These are phyloP conservation scores for Glyptemys insculpta DNA, from an alignment of 2,797 vertebrate species.

Conservation along the genomic window DNA sequence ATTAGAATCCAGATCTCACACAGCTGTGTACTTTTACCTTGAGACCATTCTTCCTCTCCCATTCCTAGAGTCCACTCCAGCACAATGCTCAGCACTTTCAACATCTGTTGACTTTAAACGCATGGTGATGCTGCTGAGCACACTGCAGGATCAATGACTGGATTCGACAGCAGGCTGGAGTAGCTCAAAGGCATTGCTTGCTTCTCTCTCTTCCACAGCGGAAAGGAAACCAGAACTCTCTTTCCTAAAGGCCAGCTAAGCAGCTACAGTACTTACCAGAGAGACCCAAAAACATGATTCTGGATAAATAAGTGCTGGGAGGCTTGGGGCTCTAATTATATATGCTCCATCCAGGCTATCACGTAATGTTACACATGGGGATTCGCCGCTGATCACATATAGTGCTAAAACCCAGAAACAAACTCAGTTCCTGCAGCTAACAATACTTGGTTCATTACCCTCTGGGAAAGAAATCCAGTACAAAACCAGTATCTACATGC, in stretches of 20 bases:
- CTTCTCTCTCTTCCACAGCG: background rate
- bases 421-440: constrained; percentile 17
- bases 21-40: background rate
- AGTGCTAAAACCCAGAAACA: background rate
- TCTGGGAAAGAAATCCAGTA: constrained; percentile 10
- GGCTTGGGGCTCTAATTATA: constrained; percentile 24
- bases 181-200: constrained; percentile 17
- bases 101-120: background rate
- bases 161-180: background rate
- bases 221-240: constrained; percentile 13
- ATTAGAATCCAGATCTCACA: background rate
- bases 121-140: background rate
- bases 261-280: constrained; percentile 33
- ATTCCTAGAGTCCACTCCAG: constrained; percentile 26
- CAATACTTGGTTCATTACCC: constrained; percentile 11
- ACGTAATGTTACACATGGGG: constrained; percentile 19
- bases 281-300: constrained; percentile 35
- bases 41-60: background rate
- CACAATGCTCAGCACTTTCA: constrained; percentile 10
- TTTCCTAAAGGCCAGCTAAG: constrained; percentile 33
- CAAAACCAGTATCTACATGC: background rate
- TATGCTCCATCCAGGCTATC: constrained; percentile 15
- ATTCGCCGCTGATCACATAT: constrained; percentile 9
- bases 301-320: background rate
- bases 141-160: constrained; percentile 24